Conservation (phyloP, 1,140 invertebrate genomes). For the Physella acuta region DNA sequence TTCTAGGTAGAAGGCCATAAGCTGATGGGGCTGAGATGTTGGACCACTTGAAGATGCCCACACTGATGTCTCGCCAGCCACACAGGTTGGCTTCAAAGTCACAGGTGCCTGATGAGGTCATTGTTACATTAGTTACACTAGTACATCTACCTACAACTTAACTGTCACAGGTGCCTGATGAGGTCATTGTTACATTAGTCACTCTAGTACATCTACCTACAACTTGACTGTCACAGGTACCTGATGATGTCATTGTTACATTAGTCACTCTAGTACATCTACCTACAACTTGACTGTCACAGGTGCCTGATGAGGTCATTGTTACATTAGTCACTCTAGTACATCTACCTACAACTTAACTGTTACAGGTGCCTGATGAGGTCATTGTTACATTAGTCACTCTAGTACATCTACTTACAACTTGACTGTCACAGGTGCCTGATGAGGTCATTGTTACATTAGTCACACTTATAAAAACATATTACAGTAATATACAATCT, state of each 20-base stretch:
- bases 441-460: neutral
- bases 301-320: neutral
- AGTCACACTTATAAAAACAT: neutral
- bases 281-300: neutral
- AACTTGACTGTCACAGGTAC: neutral
- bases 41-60: slow-evolving; percentile 49
- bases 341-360: neutral
- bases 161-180: neutral
- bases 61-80: slow-evolving; percentile 53
- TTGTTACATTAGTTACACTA: neutral
- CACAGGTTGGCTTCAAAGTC: slow-evolving; percentile 52
- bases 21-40: slow-evolving; percentile 5
- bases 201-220: neutral
- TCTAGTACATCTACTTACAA: neutral
- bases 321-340: neutral
- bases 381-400: neutral
- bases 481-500: neutral
- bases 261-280: too few species aligned
- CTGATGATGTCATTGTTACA: too few species aligned
- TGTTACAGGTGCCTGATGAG: neutral
- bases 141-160: neutral
- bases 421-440: neutral
- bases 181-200: neutral
- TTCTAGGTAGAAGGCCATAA: neutral
- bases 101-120: slow-evolving; percentile 40